Percentiles rank a stretch among this genome's conserved stretches.
Evolutionary conservation across 2,113 vertebrate species (phyloP).

Genomic region (Thunnus maccoyii): DNA sequence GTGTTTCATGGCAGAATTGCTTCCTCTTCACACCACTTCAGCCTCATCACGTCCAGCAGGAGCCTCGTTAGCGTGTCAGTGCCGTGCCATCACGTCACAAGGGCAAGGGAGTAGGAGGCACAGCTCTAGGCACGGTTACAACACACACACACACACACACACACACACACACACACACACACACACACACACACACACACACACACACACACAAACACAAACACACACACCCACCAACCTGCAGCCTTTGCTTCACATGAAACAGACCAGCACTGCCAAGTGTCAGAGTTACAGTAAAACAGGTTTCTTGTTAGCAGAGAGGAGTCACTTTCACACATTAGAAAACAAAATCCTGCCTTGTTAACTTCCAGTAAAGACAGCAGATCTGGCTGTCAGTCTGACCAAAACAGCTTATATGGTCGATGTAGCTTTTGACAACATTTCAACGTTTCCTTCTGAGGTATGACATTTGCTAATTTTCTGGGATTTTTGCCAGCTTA

Average conservation of each 20-base stretch:
- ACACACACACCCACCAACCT: slow-evolving; percentile 19
- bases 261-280: slow-evolving; percentile 31
- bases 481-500: slow-evolving; percentile 30
- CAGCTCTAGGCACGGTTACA: slow-evolving; percentile 43
- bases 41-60: slow-evolving; percentile 60
- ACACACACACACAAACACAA: slow-evolving; percentile 32
- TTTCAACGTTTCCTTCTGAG: slow-evolving; percentile 16
- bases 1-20: slow-evolving; percentile 9
- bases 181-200: slow-evolving; percentile 23
- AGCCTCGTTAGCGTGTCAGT: slow-evolving; percentile 65
- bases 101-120: slow-evolving; percentile 39
- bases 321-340: slow-evolving; percentile 37
- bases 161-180: slow-evolving; percentile 38
- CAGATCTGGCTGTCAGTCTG: neutral
- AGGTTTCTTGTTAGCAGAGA: slow-evolving; percentile 55
- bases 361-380: neutral
- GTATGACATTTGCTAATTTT: slow-evolving; percentile 44
- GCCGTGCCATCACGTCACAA: slow-evolving; percentile 31
- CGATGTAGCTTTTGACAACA: neutral
- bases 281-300: slow-evolving; percentile 42
- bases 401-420: slow-evolving; percentile 17
- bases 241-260: slow-evolving; percentile 40
- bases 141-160: slow-evolving; percentile 28
- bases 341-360: neutral
- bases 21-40: slow-evolving; percentile 67